phyloP scores from a whole-genome alignment of 2,888 invertebrate genomes.

The Panopea generosa region DNA sequence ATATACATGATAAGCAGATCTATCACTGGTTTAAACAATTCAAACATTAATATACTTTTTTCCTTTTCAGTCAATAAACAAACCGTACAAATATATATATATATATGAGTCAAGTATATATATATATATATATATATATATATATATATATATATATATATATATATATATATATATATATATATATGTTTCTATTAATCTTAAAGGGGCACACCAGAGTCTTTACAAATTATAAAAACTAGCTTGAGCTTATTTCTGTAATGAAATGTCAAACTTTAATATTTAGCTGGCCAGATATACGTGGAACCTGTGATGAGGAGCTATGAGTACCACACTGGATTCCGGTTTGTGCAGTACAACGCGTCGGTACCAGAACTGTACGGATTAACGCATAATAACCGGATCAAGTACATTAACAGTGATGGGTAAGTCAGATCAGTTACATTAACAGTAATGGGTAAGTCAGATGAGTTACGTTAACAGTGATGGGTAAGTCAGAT shows the following conservation, averaged over 20 bases:
- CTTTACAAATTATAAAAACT: background rate
- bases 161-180: too few species aligned
- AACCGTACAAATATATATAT: background rate
- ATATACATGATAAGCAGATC: too few species aligned
- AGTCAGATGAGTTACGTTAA: too few species aligned
- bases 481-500: too few species aligned
- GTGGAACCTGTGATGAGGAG: slow-evolving; percentile 9
- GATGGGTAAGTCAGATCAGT: background rate
- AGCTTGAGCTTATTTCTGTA: too few species aligned
- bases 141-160: too few species aligned
- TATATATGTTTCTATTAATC: too few species aligned
- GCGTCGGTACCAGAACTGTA: slow-evolving; percentile 15
- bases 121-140: background rate
- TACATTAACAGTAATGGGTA: background rate
- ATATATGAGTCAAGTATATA: background rate
- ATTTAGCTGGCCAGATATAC: background rate
- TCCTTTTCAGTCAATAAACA: too few species aligned
- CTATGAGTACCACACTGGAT: slow-evolving; percentile 20
- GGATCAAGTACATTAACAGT: slow-evolving; percentile 2
- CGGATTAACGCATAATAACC: slow-evolving; percentile 21
- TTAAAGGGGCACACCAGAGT: too few species aligned
- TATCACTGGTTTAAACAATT: too few species aligned
- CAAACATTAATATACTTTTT: too few species aligned
- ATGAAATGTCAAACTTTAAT: background rate
- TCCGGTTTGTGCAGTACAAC: slow-evolving; percentile 41